These are phyloP conservation scores for Notospermus geniculatus DNA, from an alignment of 1,140 invertebrate species.

Conservation along the genomic window DNA sequence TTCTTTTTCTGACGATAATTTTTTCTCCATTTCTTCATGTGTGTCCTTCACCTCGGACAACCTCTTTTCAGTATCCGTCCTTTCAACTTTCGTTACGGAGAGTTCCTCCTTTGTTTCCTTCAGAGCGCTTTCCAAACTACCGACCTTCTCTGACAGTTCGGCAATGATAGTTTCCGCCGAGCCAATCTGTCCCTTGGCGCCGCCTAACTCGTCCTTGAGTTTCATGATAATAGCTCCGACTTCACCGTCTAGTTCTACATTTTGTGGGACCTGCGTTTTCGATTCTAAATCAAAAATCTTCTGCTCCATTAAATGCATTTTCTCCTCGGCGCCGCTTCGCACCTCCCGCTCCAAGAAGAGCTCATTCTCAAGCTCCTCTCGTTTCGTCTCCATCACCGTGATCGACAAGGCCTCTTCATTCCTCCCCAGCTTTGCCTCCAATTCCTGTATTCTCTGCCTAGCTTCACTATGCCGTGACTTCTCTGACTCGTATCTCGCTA, in stretches of 20 bases:
- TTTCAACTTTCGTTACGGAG: too few species aligned
- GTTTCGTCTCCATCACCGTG: background rate
- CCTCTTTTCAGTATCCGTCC: too few species aligned
- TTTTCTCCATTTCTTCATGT: too few species aligned
- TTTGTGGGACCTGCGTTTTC: background rate
- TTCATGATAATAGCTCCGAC: background rate
- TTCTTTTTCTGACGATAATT: too few species aligned
- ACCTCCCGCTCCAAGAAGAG: background rate
- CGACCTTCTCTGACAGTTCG: background rate
- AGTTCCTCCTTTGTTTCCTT: too few species aligned
- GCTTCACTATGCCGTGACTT: background rate
- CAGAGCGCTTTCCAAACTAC: too few species aligned
- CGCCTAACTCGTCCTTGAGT: background rate
- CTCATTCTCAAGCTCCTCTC: background rate
- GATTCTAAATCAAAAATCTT: constrained; percentile 7
- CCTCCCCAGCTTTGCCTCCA: background rate
- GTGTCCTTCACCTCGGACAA: too few species aligned
- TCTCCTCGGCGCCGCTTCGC: background rate
- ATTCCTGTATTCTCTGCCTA: background rate
- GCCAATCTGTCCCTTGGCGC: background rate
- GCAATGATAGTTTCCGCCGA: background rate
- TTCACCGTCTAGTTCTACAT: background rate
- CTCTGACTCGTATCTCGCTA: background rate
- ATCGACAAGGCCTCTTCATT: too few species aligned
- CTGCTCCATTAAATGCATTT: background rate